Evolutionary conservation across 35 echinoderm and acorn worm genomes (phyloP).

Genomic region (Stichopus chloronotus): DNA sequence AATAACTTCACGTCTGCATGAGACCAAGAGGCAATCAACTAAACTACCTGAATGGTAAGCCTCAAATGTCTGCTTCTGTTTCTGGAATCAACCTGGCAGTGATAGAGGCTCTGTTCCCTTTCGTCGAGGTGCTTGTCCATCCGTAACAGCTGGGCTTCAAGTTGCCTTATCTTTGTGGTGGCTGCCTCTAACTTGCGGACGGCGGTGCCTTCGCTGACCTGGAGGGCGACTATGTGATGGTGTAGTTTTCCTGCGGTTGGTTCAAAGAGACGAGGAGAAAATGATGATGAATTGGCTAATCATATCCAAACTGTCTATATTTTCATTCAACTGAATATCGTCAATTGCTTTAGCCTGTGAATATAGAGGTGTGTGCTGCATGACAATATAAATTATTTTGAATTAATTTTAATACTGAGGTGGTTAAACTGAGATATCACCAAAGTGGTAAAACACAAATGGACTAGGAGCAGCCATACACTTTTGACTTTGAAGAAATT

Average conservation of each 20-base stretch:
- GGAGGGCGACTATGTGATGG: conserved; percentile 96
- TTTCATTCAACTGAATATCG: too few species aligned
- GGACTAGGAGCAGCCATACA: too few species aligned
- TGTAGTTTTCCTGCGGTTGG: conserved; percentile 81
- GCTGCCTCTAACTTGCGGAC: conserved; percentile 88
- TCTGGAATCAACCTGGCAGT: conserved; percentile 90
- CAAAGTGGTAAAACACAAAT: too few species aligned
- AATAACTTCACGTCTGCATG: background rate
- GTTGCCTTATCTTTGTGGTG: conserved; percentile 74
- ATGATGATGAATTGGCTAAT: too few species aligned
- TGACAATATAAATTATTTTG: too few species aligned
- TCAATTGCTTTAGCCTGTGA: too few species aligned
- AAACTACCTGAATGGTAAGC: conserved; percentile 82
- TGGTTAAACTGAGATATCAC: too few species aligned
- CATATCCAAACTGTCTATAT: too few species aligned
- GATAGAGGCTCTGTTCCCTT: conserved; percentile 88
- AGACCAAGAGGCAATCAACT: background rate
- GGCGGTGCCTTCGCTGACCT: conserved; percentile 96
- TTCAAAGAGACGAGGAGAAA: background rate
- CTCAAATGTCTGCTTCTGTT: conserved; percentile 93
- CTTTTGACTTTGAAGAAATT: too few species aligned
- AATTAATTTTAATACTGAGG: too few species aligned
- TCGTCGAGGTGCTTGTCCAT: conserved; percentile 90
- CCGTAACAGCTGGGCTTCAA: conserved; percentile 80
- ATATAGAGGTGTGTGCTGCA: too few species aligned